Evolutionary conservation across 2,113 vertebrate genomes (phyloP).

Genomic region (Perca schrenkii): DNA sequence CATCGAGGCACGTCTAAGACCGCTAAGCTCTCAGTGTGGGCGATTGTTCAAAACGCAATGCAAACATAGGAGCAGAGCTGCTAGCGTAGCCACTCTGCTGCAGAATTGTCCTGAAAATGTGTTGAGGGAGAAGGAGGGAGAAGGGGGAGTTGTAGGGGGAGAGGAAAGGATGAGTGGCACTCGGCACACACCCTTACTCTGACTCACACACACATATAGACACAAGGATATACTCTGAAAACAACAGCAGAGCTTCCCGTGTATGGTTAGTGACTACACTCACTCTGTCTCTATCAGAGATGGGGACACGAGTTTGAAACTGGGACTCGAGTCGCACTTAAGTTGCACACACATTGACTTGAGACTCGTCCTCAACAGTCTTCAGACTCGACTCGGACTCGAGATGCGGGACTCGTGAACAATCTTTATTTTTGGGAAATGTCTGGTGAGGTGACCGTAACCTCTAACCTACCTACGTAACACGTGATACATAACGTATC

Average conservation of each 20-base stretch:
- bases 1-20: constrained; percentile 26
- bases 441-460: too few relatives aligned
- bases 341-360: too few relatives aligned
- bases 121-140: background rate
- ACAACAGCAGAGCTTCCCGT: constrained; percentile 7
- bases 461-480: too few relatives aligned
- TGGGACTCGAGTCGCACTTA: too few relatives aligned
- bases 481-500: too few relatives aligned
- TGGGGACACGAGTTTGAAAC: too few relatives aligned
- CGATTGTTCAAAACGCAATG: constrained; percentile 26
- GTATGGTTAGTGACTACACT: constrained; percentile 1
- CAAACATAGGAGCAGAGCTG: constrained; percentile 44
- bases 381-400: too few relatives aligned
- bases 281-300: background rate
- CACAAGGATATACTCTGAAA: background rate
- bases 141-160: background rate
- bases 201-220: constrained; percentile 24
- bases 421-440: too few relatives aligned
- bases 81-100: constrained; percentile 8
- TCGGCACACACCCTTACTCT: constrained; percentile 50
- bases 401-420: too few relatives aligned
- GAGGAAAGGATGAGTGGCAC: constrained; percentile 23
- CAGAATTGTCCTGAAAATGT: constrained; percentile 23
- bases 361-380: too few relatives aligned
- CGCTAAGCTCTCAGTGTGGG: constrained; percentile 22